phyloP scores from a whole-genome alignment of 2,113 vertebrate species.

The Esox niger region DNA sequence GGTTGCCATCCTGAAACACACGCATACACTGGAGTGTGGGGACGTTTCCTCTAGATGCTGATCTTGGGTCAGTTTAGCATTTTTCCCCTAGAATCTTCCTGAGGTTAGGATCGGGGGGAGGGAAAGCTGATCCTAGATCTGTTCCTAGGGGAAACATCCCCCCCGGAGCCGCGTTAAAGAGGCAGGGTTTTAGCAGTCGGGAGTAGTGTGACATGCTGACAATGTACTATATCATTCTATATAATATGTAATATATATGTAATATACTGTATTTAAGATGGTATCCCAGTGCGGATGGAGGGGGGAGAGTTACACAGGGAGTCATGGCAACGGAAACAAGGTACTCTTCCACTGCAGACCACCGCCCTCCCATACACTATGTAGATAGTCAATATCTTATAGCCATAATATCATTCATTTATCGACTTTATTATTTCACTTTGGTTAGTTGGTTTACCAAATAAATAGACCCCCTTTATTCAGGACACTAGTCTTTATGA shows the following conservation, averaged over 20 bases:
- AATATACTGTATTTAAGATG: slow-evolving; percentile 31
- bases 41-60: too few species aligned
- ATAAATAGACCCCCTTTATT: neutral
- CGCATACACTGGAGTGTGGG: too few species aligned
- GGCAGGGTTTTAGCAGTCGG: neutral
- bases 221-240: slow-evolving; percentile 10
- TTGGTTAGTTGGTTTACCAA: neutral
- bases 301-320: slow-evolving; percentile 29
- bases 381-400: neutral
- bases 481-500: neutral
- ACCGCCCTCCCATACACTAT: neutral
- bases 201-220: slow-evolving; percentile 18
- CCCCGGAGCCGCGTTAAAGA: neutral
- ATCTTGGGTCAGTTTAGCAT: too few species aligned
- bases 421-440: slow-evolving; percentile 4
- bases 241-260: neutral
- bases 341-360: slow-evolving; percentile 29
- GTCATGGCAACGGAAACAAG: slow-evolving; percentile 24
- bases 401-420: neutral
- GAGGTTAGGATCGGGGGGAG: too few species aligned
- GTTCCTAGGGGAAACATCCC: too few species aligned
- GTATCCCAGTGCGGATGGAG: slow-evolving; percentile 26
- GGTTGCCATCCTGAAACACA: slow-evolving; percentile 15
- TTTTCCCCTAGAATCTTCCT: too few species aligned
- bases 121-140: too few species aligned